Evolutionary conservation across 2,888 invertebrate genomes (phyloP), one percentile per base, ranked within the genome.

Genomic region (Caenorhabditis angaria): DNA sequence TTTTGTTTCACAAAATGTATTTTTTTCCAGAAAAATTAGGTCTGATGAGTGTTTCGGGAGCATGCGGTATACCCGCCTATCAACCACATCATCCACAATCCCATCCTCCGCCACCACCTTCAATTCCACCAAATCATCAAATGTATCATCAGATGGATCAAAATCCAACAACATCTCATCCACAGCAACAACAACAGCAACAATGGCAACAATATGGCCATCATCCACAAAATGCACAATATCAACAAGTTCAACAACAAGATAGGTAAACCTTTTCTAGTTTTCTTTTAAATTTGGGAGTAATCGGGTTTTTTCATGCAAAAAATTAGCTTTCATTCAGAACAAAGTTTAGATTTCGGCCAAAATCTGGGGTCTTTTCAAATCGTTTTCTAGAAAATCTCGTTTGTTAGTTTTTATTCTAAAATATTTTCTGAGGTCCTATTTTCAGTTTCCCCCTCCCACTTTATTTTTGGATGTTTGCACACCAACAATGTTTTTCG

Each of bases 121-220:
- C 14, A 6, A 22, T 50, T 2, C 24, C 24, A 24, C 3, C 50
- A 14, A 28, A 58, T 27, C 47, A 25, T 54, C 28, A 28, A 14
- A 35, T 24, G 24, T 41, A 6, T 22, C 6, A 35, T 35, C 24
- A 50, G 22, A 47, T 48, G 8, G 50, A 65, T 50, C 57, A 72
- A 67, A 51, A 62, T 8, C 71, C 71, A 2, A 72, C 71, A 1
- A 72, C 71, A 2, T 72, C 71, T 0, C 67, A 72, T 28, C 71
- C 67, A 12, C 68, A 51, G n/a, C 56, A 58, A 28, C 24, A 54
- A 41, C 51, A 58, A n/a, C 61, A 61, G 48, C 55, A 41, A 47
- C 55, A 62, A 53, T 54, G 53, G 20, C 61, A 48, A 27, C 56
- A 61, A n/a, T 55, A 63, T 41, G 35, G 29, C 12, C 57, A 57